Base-by-base conservation (phyloP, 2,797 vertebrate species). In the Enteromius fasciolatus region DNA sequence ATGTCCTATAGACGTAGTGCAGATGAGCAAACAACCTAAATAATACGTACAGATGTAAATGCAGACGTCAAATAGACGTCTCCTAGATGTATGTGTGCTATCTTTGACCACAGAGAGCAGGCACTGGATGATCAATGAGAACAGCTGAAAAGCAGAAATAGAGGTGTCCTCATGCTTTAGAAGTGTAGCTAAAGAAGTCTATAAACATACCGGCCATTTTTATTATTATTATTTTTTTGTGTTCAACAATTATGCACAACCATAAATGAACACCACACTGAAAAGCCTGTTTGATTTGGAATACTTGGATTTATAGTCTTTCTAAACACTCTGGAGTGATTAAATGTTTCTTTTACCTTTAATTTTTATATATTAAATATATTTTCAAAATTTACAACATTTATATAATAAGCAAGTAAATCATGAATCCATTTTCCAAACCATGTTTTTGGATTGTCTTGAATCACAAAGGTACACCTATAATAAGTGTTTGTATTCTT, bases 91-190 rank as follows among this genome's bases (percentile, higher is more conserved):
- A n/a, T n/a, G n/a, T n/a, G n/a, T n/a, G n/a, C n/a, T n/a, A 89
- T 89, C 91, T 91, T 88, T 93, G 92, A 93, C 91, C 90, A 85
- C 63, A 77, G 69, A 82, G 84, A 85, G 86, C 89, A 89, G 86
- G 82, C 70, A 84, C 87, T 87, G 87, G 87, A 90, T 83, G 66
- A 72, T 73, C 41, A 84, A 86, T 76, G 57, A 61, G 5, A 61
- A 87, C 90, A 86, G 89, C 88, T 91, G 88, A 92, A 92, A 85
- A 80, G 70, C 86, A 92, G 91, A 91, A 90, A 91, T 80, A 70
- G 41, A 77, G 90, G 89, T 90, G 89, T 90, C 89, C 72, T 77
- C 69, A 44, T 70, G 61, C 41, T 57, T 80, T 61, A 28, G 57
- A 61, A 61, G 57, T 61, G 23, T 25, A 28, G 25, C 23, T 5